Percentiles rank a stretch among this genome's conserved stretches.
phyloP scores from a whole-genome alignment of 2,113 vertebrate genomes.

The Podilymbus podiceps region DNA sequence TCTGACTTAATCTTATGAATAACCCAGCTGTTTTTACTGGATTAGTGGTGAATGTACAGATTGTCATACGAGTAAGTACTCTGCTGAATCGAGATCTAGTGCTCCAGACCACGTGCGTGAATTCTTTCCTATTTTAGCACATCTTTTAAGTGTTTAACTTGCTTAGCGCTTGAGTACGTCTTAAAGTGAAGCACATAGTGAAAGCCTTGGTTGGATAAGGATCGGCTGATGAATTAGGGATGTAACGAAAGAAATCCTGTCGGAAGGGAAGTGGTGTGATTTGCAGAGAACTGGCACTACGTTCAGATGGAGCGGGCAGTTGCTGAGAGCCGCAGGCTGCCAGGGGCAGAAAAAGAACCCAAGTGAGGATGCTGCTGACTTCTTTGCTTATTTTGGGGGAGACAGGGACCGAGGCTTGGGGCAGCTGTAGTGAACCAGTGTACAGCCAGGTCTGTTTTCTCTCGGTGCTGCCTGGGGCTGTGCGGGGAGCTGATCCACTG shows the following conservation, averaged over 20 bases:
- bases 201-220: not conserved
- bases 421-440: not conserved
- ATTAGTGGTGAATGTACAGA: not conserved
- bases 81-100: not conserved
- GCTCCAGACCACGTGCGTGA: not conserved
- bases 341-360: not conserved
- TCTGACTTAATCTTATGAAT: not conserved
- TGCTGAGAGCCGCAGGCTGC: not conserved
- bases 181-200: not conserved
- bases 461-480: not conserved
- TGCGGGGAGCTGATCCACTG: not conserved
- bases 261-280: not conserved
- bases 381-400: not conserved
- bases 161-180: not conserved
- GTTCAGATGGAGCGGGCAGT: not conserved
- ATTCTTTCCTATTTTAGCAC: not conserved
- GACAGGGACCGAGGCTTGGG: not conserved
- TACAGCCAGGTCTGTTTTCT: not conserved
- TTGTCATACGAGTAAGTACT: not conserved
- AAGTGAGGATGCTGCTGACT: not conserved
- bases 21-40: not conserved
- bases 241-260: not conserved
- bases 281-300: not conserved
- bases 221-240: not conserved
- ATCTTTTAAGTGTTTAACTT: not conserved